Percentiles rank a stretch among this genome's conserved stretches.
Conservation (phyloP, 2,888 invertebrate genomes). For the Dynastes hyllus region DNA sequence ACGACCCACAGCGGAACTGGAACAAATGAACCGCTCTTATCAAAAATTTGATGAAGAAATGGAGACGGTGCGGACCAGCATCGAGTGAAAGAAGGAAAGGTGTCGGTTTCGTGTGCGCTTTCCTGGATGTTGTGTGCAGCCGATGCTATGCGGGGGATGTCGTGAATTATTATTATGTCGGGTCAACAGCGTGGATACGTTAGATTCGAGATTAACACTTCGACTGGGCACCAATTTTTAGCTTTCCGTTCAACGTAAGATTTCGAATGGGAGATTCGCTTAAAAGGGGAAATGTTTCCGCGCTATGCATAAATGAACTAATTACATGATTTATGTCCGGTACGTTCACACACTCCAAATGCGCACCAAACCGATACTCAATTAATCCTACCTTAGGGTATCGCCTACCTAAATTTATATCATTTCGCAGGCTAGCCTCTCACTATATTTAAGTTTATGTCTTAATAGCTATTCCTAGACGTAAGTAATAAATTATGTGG, state of each 20-base stretch:
- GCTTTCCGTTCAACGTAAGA: background rate
- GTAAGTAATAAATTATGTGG: no score
- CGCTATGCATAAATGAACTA: constrained; percentile 6
- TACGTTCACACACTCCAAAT: constrained; percentile 11
- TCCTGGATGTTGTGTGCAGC: constrained; percentile 9
- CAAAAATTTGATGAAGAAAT: constrained; percentile 35
- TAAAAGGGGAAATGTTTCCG: background rate
- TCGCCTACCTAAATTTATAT: background rate
- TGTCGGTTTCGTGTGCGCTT: constrained; percentile 1
- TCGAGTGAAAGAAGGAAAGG: constrained; percentile 12
- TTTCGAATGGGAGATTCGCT: background rate
- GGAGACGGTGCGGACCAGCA: background rate
- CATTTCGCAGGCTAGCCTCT: background rate
- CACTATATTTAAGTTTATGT: no score
- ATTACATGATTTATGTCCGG: constrained; percentile 1
- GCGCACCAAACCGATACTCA: constrained; percentile 5
- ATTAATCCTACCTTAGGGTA: background rate
- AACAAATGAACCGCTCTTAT: constrained; percentile 36
- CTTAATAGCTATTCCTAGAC: no score
- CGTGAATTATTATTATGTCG: constrained; percentile 15
- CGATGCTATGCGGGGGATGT: constrained; percentile 12
- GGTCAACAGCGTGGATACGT: constrained; percentile 21
- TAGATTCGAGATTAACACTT: constrained; percentile 8
- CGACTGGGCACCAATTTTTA: constrained; percentile 9
- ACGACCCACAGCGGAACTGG: constrained; percentile 39